A percentile compares a stretch with the other conserved stretches of the same genome.
Conservation (phyloP, 2,888 invertebrate genomes). For the Sussaba pulchella region DNA sequence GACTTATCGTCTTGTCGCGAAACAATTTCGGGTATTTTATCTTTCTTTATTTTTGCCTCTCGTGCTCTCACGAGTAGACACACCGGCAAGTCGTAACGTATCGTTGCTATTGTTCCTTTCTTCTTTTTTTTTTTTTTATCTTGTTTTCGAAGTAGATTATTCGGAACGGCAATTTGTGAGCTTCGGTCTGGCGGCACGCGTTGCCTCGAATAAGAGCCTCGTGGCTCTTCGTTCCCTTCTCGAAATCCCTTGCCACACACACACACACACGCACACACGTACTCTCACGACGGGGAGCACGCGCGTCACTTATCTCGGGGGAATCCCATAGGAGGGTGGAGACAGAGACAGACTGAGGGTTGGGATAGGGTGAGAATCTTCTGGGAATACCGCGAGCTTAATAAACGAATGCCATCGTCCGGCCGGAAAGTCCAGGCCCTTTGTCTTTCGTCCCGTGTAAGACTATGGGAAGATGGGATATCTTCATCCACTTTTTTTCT, state of each 20-base stretch:
- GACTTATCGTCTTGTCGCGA: conserved; percentile 23
- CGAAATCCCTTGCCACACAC: conserved; percentile 40
- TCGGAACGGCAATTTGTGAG: conserved; percentile 54
- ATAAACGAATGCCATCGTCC: conserved; percentile 59
- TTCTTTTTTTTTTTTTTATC: background rate
- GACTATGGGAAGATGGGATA: background rate
- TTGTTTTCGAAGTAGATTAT: conserved; percentile 54
- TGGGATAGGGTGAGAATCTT: conserved; percentile 36
- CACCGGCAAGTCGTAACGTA: conserved; percentile 24
- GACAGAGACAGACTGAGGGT: conserved; percentile 15
- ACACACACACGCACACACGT: background rate
- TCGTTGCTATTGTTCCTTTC: conserved; percentile 13
- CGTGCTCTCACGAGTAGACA: background rate
- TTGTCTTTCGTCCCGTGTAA: conserved; percentile 36
- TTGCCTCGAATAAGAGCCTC: conserved; percentile 43
- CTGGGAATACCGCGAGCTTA: conserved; percentile 56
- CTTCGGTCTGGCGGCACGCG: conserved; percentile 26
- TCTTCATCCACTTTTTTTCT: background rate
- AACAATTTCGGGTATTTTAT: conserved; percentile 9
- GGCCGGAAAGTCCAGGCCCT: conserved; percentile 40
- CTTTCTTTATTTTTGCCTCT: conserved; percentile 1
- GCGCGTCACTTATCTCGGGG: conserved; percentile 21
- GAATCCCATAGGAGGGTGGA: conserved; percentile 17
- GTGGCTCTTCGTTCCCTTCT: conserved; percentile 45
- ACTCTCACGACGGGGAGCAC: background rate